Conservation (phyloP, 2,888 invertebrate species). For the Callimorpha dominula region DNA sequence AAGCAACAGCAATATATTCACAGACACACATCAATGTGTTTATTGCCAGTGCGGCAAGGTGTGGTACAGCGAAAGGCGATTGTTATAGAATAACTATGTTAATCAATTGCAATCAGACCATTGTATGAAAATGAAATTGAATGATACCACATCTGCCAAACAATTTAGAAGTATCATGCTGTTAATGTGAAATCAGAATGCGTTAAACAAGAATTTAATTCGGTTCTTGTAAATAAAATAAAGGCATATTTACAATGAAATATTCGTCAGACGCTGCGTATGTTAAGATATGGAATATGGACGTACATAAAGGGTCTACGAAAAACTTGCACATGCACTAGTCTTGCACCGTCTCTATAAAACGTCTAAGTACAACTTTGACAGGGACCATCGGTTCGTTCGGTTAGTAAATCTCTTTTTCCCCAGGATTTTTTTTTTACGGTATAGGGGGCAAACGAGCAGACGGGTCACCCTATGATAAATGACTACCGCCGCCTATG, state of each 20-base stretch:
- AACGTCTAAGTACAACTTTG: not conserved
- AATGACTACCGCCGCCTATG: too few species aligned
- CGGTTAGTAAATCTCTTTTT: not conserved
- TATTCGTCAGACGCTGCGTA: not conserved
- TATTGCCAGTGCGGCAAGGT: not conserved
- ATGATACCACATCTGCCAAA: not conserved
- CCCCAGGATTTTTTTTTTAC: too few species aligned
- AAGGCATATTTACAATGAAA: not conserved
- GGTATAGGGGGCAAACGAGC: too few species aligned
- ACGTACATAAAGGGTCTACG: not conserved
- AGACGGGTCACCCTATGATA: too few species aligned
- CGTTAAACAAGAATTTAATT: not conserved
- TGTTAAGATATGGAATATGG: not conserved
- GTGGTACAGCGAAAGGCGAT: not conserved
- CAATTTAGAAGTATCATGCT: not conserved
- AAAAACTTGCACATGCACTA: not conserved
- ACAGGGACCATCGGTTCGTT: not conserved
- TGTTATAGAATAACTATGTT: not conserved
- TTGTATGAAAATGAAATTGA: constrained; percentile 6
- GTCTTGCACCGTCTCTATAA: not conserved
- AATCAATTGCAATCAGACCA: constrained; percentile 1
- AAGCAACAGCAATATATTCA: not conserved
- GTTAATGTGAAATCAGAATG: too few species aligned
- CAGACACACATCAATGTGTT: not conserved
- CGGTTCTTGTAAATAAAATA: not conserved